A percentile compares a stretch with the other conserved stretches of the same genome.
phyloP scores from a whole-genome alignment of 2,888 invertebrate species.

The Uropetala carovei region DNA sequence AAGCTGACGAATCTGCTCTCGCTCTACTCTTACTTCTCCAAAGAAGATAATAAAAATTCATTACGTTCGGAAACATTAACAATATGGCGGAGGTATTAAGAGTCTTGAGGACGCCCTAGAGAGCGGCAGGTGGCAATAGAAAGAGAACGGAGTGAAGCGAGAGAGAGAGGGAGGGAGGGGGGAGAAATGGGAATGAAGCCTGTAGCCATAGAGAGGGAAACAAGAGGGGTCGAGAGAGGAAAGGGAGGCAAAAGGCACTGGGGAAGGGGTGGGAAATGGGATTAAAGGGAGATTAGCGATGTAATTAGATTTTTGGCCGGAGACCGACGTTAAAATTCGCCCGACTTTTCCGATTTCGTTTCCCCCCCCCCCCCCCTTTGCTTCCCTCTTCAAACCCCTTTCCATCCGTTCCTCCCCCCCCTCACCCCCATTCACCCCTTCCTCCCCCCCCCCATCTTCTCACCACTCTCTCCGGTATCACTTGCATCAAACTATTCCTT shows the following conservation, averaged over 20 bases:
- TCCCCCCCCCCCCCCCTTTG: not conserved
- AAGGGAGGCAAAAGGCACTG: not conserved
- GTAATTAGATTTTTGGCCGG: conserved; percentile 62
- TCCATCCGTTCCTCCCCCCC: not conserved
- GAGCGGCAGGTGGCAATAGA: not conserved
- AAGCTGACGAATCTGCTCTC: not conserved
- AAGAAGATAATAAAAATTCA: not conserved
- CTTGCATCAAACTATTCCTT: conserved; percentile 44
- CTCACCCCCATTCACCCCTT: not conserved
- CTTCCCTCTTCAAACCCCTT: not conserved
- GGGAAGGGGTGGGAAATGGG: conserved; percentile 44
- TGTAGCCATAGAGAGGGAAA: not conserved
- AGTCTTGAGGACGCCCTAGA: not conserved
- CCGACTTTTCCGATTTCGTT: conserved; percentile 60
- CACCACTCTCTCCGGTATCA: conserved; percentile 6
- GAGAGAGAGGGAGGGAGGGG: not conserved
- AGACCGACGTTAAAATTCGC: conserved; percentile 62
- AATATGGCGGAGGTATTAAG: conserved; percentile 10
- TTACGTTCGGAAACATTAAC: conserved; percentile 13
- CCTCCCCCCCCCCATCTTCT: not conserved
- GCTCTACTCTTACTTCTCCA: not conserved
- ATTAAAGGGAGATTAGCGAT: conserved; percentile 60
- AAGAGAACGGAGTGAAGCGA: not conserved
- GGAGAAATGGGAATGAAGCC: not conserved
- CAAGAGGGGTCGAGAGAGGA: not conserved